Evolutionary conservation across 2,888 invertebrate genomes (phyloP).

Genomic region (Argyresthia albistria): DNA sequence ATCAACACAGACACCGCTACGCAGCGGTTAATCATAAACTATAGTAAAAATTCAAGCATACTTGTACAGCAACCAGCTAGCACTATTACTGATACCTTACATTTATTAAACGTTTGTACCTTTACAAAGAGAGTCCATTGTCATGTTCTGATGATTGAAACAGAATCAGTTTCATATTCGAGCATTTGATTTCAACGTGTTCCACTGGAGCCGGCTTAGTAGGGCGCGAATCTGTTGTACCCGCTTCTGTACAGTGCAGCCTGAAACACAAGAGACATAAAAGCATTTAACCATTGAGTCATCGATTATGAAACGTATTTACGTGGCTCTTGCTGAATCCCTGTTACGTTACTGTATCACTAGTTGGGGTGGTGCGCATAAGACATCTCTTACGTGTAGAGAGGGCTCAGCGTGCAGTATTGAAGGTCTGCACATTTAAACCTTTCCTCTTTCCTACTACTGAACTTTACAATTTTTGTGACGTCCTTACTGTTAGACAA

Average conservation of each 20-base stretch:
- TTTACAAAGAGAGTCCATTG: conserved; percentile 71
- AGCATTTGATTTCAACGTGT: conserved; percentile 43
- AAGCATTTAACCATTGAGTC: too few species aligned
- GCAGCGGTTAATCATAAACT: conserved; percentile 10
- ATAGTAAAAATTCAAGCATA: conserved; percentile 33
- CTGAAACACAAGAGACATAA: conserved; percentile 67
- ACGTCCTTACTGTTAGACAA: too few species aligned
- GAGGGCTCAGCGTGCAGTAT: too few species aligned
- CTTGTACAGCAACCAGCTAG: conserved; percentile 56
- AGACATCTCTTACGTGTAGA: too few species aligned
- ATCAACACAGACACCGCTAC: conserved; percentile 1
- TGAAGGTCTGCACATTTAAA: too few species aligned
- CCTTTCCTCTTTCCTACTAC: too few species aligned
- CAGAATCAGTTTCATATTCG: conserved; percentile 58
- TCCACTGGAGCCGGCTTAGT: conserved; percentile 71
- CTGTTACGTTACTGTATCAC: too few species aligned
- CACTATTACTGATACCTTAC: conserved; percentile 59
- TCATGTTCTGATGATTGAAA: conserved; percentile 62
- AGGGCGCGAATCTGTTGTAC: conserved; percentile 95
- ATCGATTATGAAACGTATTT: too few species aligned
- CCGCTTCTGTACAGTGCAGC: conserved; percentile 94
- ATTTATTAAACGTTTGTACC: conserved; percentile 62
- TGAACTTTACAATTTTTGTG: too few species aligned
- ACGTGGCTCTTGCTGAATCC: too few species aligned
- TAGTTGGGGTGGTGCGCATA: too few species aligned